phyloP scores from a whole-genome alignment of 1,140 invertebrate species.

The Tetraneura akinire region DNA sequence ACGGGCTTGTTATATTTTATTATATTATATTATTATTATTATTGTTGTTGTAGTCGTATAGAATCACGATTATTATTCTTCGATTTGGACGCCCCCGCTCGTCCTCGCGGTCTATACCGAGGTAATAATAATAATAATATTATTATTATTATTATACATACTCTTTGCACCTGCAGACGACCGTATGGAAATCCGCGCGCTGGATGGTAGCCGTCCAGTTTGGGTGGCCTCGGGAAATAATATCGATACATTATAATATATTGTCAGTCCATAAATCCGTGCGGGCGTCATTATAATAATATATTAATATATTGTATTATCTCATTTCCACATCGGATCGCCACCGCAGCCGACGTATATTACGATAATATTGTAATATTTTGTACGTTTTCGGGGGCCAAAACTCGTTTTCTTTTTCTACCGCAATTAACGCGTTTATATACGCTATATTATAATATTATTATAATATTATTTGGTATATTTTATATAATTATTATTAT shows the following conservation, averaged over 20 bases:
- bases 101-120: constrained; percentile 10
- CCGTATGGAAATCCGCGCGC: constrained; percentile 2
- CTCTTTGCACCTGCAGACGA: too few relatives aligned
- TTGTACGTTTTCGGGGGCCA: background rate
- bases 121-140: too few relatives aligned
- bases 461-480: too few relatives aligned
- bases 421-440: background rate
- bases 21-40: constrained; percentile 35
- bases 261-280: constrained; percentile 37
- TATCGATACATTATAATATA: constrained; percentile 42
- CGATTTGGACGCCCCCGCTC: constrained; percentile 35
- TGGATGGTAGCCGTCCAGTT: constrained; percentile 31
- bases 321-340: constrained; percentile 40
- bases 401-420: background rate
- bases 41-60: constrained; percentile 3
- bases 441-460: too few relatives aligned
- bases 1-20: constrained; percentile 48
- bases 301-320: constrained; percentile 14
- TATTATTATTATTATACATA: too few relatives aligned
- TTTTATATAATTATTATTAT: too few relatives aligned
- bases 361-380: too few relatives aligned
- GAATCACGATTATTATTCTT: constrained; percentile 22
- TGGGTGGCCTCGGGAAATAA: constrained; percentile 48
- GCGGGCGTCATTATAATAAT: constrained; percentile 39
- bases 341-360: background rate